These are phyloP conservation scores for Stenopsyche tienmushanensis DNA, from an alignment of 1,140 invertebrate genomes.

Conservation along the genomic window DNA sequence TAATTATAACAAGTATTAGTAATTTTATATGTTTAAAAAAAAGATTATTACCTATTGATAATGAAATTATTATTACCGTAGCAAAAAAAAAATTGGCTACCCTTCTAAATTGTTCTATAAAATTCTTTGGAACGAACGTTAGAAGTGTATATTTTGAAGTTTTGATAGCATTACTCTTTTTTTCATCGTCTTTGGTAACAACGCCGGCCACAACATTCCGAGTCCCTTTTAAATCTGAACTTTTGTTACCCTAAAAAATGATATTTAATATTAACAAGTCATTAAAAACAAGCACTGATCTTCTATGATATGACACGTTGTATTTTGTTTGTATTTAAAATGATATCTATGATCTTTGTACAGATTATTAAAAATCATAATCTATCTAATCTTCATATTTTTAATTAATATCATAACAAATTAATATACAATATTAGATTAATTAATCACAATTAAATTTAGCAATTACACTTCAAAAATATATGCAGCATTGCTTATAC, in stretches of 20 bases:
- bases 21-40: neutral
- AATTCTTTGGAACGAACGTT: slow-evolving; percentile 81
- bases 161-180: slow-evolving; percentile 61
- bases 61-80: slow-evolving; percentile 65
- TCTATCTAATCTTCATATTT: too few relatives aligned
- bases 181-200: slow-evolving; percentile 49
- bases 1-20: neutral
- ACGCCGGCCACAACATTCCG: slow-evolving; percentile 60
- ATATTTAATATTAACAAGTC: too few relatives aligned
- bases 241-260: slow-evolving; percentile 61
- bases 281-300: too few relatives aligned
- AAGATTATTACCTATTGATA: slow-evolving; percentile 63
- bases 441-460: too few relatives aligned
- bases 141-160: slow-evolving; percentile 75
- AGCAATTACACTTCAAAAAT: too few relatives aligned
- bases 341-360: too few relatives aligned
- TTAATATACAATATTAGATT: too few relatives aligned
- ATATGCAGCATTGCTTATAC: too few relatives aligned
- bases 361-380: too few relatives aligned
- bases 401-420: too few relatives aligned
- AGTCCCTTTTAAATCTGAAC: slow-evolving; percentile 56
- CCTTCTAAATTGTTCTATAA: slow-evolving; percentile 81
- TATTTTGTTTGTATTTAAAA: too few relatives aligned
- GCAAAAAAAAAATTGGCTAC: slow-evolving; percentile 87
- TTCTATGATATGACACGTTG: too few relatives aligned